phyloP scores from a whole-genome alignment of 2,113 vertebrate species.

The Nesospiza acunhae region DNA sequence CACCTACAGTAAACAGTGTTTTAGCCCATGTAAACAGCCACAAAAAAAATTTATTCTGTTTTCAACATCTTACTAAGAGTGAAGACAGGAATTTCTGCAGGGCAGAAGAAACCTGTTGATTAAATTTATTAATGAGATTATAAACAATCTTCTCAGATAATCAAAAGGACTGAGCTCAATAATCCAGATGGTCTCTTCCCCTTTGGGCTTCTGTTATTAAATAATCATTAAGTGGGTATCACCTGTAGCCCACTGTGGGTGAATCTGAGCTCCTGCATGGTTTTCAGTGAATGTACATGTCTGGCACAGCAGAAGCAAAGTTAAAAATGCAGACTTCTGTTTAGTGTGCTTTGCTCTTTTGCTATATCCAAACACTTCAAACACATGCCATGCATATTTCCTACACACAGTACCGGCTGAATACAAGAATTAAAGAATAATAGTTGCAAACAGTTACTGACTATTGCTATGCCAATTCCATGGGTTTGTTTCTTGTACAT shows the following conservation, averaged over 20 bases:
- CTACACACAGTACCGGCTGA: neutral
- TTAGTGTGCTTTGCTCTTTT: neutral
- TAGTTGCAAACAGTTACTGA: neutral
- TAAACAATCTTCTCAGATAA: neutral
- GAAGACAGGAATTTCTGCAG: neutral
- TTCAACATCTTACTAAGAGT: neutral
- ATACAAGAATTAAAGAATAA: neutral
- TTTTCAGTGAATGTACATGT: accelerated
- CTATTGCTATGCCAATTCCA: neutral
- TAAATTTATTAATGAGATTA: constrained; percentile 4
- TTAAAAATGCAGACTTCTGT: neutral
- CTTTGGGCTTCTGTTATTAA: neutral
- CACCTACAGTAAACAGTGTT: neutral
- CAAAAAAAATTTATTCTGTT: neutral
- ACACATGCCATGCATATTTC: neutral
- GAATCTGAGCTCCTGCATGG: neutral
- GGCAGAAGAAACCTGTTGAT: neutral
- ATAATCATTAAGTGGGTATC: neutral
- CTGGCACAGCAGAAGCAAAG: neutral
- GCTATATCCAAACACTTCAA: neutral
- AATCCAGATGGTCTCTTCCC: neutral
- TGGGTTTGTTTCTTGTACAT: neutral
- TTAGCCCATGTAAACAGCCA: neutral
- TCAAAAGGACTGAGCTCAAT: neutral
- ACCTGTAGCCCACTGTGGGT: neutral